phyloP scores from a whole-genome alignment of 2,888 invertebrate genomes.

The Metalampra italica region DNA sequence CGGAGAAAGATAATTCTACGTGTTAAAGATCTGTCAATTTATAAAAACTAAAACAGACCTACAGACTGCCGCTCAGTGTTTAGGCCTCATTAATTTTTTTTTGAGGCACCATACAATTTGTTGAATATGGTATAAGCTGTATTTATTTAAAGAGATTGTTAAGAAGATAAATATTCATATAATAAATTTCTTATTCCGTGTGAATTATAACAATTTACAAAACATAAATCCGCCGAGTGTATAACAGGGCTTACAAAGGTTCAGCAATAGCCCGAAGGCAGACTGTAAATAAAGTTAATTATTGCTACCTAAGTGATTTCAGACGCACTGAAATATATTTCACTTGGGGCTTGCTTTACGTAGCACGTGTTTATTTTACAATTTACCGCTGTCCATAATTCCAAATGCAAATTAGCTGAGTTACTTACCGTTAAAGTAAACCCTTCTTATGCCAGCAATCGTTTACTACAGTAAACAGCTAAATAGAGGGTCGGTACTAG shows the following conservation, averaged over 20 bases:
- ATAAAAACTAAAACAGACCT: too few relatives aligned
- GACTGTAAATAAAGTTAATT: slow-evolving; percentile 70
- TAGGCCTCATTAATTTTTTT: too few relatives aligned
- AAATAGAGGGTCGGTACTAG: too few relatives aligned
- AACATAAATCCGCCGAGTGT: background rate
- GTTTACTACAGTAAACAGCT: too few relatives aligned
- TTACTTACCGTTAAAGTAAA: background rate
- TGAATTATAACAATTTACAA: slow-evolving; percentile 7
- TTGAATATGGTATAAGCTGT: too few relatives aligned
- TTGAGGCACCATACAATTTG: too few relatives aligned
- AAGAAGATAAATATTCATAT: too few relatives aligned
- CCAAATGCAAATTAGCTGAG: slow-evolving; percentile 18
- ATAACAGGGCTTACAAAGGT: slow-evolving; percentile 30
- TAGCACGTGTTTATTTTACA: slow-evolving; percentile 24
- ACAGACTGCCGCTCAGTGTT: too few relatives aligned
- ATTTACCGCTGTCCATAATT: slow-evolving; percentile 25
- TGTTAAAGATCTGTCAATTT: too few relatives aligned
- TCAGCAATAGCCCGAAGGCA: slow-evolving; percentile 36
- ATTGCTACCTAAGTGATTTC: slow-evolving; percentile 68
- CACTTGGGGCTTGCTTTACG: slow-evolving; percentile 17
- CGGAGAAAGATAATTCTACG: too few relatives aligned
- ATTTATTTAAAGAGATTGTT: too few relatives aligned
- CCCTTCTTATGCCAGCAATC: background rate
- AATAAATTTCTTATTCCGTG: slow-evolving; percentile 21
- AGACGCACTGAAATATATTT: slow-evolving; percentile 45